phyloP scores from a whole-genome alignment of 2,113 vertebrate genomes.

The Anser brachyrhynchus region DNA sequence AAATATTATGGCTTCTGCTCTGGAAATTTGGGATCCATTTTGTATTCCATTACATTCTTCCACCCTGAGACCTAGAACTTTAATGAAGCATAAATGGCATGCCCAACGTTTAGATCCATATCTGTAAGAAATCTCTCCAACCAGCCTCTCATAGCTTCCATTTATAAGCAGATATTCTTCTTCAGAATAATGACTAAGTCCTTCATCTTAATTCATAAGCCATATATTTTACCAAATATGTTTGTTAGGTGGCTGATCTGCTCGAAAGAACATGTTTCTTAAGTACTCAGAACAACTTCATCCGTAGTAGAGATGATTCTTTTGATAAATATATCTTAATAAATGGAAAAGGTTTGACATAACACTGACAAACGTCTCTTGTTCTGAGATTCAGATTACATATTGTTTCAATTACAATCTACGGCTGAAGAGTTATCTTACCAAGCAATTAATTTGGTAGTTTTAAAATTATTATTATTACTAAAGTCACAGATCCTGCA shows the following conservation, averaged over 20 bases:
- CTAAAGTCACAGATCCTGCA: neutral
- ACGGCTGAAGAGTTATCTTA: neutral
- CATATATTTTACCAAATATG: neutral
- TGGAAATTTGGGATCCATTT: neutral
- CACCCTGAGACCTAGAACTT: neutral
- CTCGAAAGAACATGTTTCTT: neutral
- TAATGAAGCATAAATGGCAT: neutral
- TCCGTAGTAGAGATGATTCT: neutral
- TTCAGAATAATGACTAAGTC: neutral
- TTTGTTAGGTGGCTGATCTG: no score
- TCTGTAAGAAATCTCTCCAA: no score
- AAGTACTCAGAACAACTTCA: neutral
- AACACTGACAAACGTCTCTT: neutral
- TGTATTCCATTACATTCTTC: neutral
- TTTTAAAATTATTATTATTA: no score
- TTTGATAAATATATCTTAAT: neutral
- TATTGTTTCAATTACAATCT: neutral
- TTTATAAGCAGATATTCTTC: neutral
- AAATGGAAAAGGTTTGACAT: neutral
- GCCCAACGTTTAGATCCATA: neutral
- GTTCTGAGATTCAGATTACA: neutral
- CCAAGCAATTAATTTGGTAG: neutral
- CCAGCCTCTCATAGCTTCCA: neutral
- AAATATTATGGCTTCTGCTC: neutral
- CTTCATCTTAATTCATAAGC: neutral